A percentile compares a stretch with the other conserved stretches of the same genome.
These are phyloP conservation scores for Agrochola macilenta DNA, from an alignment of 2,888 invertebrate species.

Conservation along the genomic window DNA sequence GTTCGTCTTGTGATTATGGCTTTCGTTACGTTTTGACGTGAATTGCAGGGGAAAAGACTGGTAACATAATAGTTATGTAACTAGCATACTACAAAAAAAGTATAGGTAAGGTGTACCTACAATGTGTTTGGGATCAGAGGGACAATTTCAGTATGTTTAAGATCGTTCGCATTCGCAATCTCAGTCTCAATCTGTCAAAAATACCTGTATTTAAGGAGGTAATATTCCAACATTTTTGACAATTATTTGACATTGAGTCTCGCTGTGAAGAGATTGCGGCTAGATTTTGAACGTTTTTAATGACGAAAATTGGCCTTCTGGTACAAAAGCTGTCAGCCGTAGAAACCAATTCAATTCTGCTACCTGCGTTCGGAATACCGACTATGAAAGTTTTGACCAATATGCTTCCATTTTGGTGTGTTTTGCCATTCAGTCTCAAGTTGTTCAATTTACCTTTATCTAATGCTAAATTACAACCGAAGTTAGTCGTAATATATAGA, in stretches of 20 bases:
- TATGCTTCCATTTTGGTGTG: neutral
- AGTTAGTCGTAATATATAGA: conserved; percentile 5
- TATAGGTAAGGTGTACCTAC: neutral
- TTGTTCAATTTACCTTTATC: neutral
- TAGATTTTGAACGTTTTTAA: neutral
- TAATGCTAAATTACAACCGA: neutral
- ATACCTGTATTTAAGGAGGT: no score
- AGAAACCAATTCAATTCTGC: neutral
- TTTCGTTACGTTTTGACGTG: neutral
- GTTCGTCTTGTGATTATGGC: conserved; percentile 9
- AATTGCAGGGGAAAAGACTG: neutral
- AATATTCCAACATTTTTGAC: no score
- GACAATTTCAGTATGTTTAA: no score
- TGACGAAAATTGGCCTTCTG: neutral
- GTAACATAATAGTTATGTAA: neutral
- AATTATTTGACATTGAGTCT: neutral
- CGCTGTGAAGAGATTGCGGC: neutral
- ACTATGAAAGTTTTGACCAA: neutral
- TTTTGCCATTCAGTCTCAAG: neutral
- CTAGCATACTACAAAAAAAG: neutral
- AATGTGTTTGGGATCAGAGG: no score
- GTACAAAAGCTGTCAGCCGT: neutral
- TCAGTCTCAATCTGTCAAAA: neutral
- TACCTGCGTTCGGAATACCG: neutral
- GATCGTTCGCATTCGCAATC: neutral